These are phyloP conservation scores for Thamnophis sirtalis DNA, from an alignment of 2,113 vertebrate genomes.

Conservation along the genomic window DNA sequence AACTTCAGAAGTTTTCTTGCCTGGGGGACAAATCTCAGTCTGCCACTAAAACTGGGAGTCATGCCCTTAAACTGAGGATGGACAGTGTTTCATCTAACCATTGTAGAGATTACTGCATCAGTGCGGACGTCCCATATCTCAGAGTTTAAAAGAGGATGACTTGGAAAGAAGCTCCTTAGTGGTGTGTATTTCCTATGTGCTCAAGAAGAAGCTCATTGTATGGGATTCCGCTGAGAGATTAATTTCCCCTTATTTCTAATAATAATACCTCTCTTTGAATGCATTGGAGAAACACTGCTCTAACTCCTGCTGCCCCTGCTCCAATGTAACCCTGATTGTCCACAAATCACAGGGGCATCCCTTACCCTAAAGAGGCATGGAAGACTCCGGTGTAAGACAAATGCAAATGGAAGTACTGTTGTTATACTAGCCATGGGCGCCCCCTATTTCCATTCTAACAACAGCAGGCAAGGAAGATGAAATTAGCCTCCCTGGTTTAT, in stretches of 20 bases:
- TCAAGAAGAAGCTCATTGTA: background rate
- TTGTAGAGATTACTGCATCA: background rate
- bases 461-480: background rate
- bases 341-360: background rate
- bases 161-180: background rate
- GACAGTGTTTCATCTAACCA: background rate
- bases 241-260: background rate
- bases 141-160: background rate
- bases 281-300: background rate
- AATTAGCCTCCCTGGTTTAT: background rate
- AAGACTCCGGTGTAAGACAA: background rate
- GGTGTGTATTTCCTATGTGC: background rate
- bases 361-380: background rate
- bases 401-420: background rate
- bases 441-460: background rate
- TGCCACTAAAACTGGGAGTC: background rate
- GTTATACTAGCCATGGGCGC: background rate
- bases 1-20: background rate
- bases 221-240: background rate
- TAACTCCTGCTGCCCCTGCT: background rate
- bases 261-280: background rate
- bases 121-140: background rate
- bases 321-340: background rate
- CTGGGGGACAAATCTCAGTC: background rate
- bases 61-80: background rate